Base-by-base conservation (phyloP, 2,113 vertebrate genomes). In the Pitta sordida region DNA sequence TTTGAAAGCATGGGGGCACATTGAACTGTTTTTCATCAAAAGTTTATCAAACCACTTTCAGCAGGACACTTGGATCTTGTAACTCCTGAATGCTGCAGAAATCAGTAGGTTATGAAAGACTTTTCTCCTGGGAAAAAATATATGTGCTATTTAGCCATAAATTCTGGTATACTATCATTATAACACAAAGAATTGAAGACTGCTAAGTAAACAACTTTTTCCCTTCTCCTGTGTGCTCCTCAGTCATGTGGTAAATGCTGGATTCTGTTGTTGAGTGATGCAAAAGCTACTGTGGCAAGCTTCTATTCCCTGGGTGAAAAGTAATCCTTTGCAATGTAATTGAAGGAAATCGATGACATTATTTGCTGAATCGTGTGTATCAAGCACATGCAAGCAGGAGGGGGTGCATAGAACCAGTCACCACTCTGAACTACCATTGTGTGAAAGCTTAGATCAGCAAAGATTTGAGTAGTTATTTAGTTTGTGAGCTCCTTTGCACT, bases 241-340 rank as follows among this genome's bases (percentile, higher is more conserved):
- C 88, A 96, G 93, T 86, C 80, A 75, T 23, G 55, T 96, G 97
- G 80, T 83, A 94, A 94, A 90, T 91, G 76, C 88, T 37, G 36
- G 62, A 89, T 94, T 95, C 92, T 95, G 76, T 95, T 96, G 92
- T 30, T 95, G 94, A 97, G 93, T 96, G 95, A 96, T 97, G 94
- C 76, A 71, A 94, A 97, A 96, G 74, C 95, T 96, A 75, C 97
- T 53, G 79, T 91, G 30, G 3, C 88, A 95, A 95, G 74, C 83
- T 94, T 96, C 91, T 96, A 96, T 90, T 97, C 96, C 96, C 96
- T 6, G 22, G 55, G 76, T 95, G 78, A 76, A 86, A 94, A 96
- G 95, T 93, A 97, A 91, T 93, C 74, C 71, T 97, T 94, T 96
- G 91, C 76, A 94, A 93, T 89, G 90, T 92, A 93, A 95, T 88